A percentile compares a stretch with the other conserved stretches of the same genome.
Conservation (phyloP, 2,888 invertebrate species). For the Sphecodes monilicornis region DNA sequence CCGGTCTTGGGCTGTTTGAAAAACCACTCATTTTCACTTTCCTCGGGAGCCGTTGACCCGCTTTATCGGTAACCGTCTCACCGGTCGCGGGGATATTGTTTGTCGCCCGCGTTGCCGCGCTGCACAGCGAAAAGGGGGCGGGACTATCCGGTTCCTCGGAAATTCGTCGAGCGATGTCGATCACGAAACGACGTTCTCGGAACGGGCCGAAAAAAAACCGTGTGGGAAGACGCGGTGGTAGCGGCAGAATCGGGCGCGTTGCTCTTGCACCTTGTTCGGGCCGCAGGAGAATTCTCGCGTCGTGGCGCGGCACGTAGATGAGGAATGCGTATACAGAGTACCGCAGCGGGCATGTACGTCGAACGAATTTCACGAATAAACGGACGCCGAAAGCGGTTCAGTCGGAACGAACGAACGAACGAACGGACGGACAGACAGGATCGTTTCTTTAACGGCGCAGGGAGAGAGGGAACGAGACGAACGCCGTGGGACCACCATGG, state of each 20-base stretch:
- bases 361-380: constrained; percentile 58
- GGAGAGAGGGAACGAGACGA: background rate
- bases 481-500: background rate
- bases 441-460: constrained; percentile 41
- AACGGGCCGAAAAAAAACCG: background rate
- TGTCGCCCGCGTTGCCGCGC: background rate
- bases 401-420: background rate
- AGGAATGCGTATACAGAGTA: constrained; percentile 29
- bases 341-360: constrained; percentile 33
- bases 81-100: background rate
- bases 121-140: background rate
- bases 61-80: background rate
- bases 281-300: constrained; percentile 35
- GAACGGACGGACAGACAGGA: constrained; percentile 31
- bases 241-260: background rate
- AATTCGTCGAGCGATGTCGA: constrained; percentile 10
- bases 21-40: constrained; percentile 1
- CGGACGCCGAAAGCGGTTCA: constrained; percentile 35
- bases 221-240: no score
- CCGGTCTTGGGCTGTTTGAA: background rate
- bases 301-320: constrained; percentile 43
- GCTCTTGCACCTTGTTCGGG: constrained; percentile 40
- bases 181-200: constrained; percentile 37
- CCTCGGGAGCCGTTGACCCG: background rate
- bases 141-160: background rate